phyloP scores from a whole-genome alignment of 2,888 invertebrate genomes.

The Halictus quadricinctus region DNA sequence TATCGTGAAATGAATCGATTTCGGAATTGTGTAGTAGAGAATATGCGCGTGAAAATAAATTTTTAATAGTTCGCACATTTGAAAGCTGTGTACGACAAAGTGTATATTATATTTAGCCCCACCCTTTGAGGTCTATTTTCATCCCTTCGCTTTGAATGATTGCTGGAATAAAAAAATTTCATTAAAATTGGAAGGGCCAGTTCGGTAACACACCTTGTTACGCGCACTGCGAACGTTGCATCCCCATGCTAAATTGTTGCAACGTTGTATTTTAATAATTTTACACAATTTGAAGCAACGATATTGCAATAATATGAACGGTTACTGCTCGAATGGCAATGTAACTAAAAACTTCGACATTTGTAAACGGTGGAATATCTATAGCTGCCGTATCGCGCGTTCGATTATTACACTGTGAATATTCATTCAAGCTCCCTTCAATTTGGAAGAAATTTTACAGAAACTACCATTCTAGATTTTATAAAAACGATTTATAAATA shows the following conservation, averaged over 20 bases:
- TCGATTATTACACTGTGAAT: not conserved
- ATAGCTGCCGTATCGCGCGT: not conserved
- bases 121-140: not conserved
- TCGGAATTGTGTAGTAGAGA: not conserved
- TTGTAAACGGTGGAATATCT: not conserved
- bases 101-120: not conserved
- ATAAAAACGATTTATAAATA: not conserved
- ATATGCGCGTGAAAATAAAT: not conserved
- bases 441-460: not conserved
- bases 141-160: not conserved
- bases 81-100: not conserved
- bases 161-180: not conserved
- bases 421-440: not conserved
- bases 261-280: not conserved
- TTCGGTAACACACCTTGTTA: not conserved
- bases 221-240: not conserved
- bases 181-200: not conserved
- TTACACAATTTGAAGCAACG: not conserved
- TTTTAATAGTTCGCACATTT: not conserved
- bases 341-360: not conserved
- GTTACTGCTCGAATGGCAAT: not conserved
- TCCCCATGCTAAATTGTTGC: not conserved
- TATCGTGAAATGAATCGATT: not conserved
- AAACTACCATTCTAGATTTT: not conserved
- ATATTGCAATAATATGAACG: not conserved